Evolutionary conservation across 2,888 invertebrate species (phyloP).

Genomic region (Lysandra bellargus): DNA sequence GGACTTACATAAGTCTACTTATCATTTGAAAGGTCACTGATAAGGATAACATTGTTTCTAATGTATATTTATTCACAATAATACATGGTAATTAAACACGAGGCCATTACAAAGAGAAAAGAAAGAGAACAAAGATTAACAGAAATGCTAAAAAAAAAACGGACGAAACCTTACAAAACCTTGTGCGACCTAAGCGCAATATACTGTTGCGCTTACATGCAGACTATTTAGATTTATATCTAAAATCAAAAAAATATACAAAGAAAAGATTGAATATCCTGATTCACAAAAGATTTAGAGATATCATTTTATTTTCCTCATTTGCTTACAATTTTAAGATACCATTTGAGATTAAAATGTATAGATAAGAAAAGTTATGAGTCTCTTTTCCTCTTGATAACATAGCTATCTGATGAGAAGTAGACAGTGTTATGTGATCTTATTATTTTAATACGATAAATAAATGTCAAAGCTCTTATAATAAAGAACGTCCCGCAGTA

Average conservation of each 20-base stretch:
- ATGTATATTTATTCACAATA: background rate
- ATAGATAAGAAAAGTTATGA: background rate
- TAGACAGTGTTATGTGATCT: background rate
- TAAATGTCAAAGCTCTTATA: background rate
- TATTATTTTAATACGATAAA: background rate
- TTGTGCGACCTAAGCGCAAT: no score
- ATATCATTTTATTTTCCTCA: background rate
- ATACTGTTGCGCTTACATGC: no score
- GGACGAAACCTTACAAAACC: no score
- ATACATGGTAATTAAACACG: background rate
- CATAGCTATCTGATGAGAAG: background rate
- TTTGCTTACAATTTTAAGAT: background rate
- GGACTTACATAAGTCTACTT: slow-evolving; percentile 20
- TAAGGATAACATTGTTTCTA: slow-evolving; percentile 30
- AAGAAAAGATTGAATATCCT: no score
- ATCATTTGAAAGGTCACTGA: slow-evolving; percentile 28
- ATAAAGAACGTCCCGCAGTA: no score
- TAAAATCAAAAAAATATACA: no score
- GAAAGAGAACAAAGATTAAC: no score
- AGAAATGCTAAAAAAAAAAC: no score
- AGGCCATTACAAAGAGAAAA: background rate
- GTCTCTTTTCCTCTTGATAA: background rate
- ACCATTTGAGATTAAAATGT: background rate
- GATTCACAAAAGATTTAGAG: background rate
- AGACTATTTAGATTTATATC: no score